Base-by-base conservation (phyloP, 1,140 invertebrate genomes). In the Zaprionus taronus region DNA sequence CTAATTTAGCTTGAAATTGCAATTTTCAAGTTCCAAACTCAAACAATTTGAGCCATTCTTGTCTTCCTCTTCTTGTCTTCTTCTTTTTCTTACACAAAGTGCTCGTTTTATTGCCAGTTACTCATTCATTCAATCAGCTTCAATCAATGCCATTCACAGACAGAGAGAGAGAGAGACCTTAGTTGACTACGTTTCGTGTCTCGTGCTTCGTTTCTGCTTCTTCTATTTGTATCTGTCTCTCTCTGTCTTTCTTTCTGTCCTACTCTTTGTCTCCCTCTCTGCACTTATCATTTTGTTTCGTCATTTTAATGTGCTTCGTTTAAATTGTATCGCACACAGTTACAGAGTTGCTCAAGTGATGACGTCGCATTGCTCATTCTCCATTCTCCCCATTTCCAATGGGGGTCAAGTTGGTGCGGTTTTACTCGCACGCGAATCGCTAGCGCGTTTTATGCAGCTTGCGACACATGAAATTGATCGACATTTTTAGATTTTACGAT, bases 261-360 rank as follows among this genome's bases (percentile, higher is more conserved):
- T 22, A 5, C 17, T 31, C 7, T 44, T 0, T 20, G 28, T 12
- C 14, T 1, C 44, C 9, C 38, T 34, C 53, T 28, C 53, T 77
- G 51, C 34, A 63, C 64, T 63, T 77, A 78, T 75, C 31, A 60
- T 84, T 74, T 61, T 66, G 72, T 67, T 78, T 81, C 62, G 77
- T 73, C 66, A 80, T 70, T 83, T 47, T 77, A 83, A 84, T 77
- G 73, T 65, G 70, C 63, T 66, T 72, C 62, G 47, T 71, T 81
- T 74, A 68, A 83, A 71, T 77, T 62, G 51, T 66, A 83, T 69
- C 56, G 71, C 49, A 36, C 49, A 68, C 41, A 56, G 51, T 15
- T 31, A 11, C 11, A 63, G 31, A 34, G n/a, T 67, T 57, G 55
- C 64, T 67, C 64, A 67, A 67, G 36, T 53, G 53, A 66, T 51